Evolutionary conservation across 2,797 vertebrate genomes (phyloP), one percentile per base, ranked within the genome.

Genomic region (Acipenser ruthenus): DNA sequence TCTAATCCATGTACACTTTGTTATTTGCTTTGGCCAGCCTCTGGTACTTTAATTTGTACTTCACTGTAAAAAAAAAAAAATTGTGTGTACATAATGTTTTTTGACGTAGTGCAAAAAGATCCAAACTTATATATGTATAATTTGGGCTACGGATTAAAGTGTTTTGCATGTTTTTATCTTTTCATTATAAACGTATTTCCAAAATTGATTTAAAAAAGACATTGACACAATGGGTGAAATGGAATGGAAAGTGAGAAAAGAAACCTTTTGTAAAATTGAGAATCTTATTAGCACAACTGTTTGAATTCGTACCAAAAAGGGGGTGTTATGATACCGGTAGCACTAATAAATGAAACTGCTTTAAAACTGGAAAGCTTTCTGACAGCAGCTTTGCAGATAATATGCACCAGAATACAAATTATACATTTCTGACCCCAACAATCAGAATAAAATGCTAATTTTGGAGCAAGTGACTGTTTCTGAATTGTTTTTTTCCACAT

Each of bases 81-180:
- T 88, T 91, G 88, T 92, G 93, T 98, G 95, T 98, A 98, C 93
- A 98, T 97, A 97, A 92, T 93, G 91, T 94, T 91, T 94, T 92
- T 90, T 86, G 87, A 90, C 93, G 93, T 96, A 95, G 91, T 93
- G 87, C 91, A 88, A 92, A 92, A 88, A 84, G 92, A 93, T 94
- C 91, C 83, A 89, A 94, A 93, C 93, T 91, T 83, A 37, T 37
- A 94, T 94, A 93, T 97, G 93, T 95, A 88, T 93, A 90, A 94
- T 95, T 97, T 96, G 92, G 92, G 92, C 89, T 85, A 90, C 88
- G 89, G 88, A 92, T 93, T 91, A 85, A 93, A 94, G 89, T 93
- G 95, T 87, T 95, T 97, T 98, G 95, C 95, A 98, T 98, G 95
- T 98, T 97, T 96, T 93, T 97, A 97, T 95, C 94, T 96, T 97